Base-by-base conservation (phyloP, 64 coral and sea anemone species). In the Catalaphyllia jardinei region DNA sequence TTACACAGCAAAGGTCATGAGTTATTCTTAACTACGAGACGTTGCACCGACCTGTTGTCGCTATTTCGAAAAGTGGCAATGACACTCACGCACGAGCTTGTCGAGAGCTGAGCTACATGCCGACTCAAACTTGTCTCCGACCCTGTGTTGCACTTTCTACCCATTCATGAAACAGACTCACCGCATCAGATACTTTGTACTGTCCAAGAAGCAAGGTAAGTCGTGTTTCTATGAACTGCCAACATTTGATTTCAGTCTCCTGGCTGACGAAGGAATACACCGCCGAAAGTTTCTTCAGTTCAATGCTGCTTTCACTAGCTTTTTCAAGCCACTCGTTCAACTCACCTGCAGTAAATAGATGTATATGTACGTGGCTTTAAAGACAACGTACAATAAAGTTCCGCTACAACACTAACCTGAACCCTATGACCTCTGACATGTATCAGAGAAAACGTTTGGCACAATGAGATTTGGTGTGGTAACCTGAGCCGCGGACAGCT, bases 141-240 rank as follows among this genome's bases (percentile, higher is more conserved):
- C 54, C 3, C 33, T 57, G 54, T 57, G 14, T 57, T 57, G 54
- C 15, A 57, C 2, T 83, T 7, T 31, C 8, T 28, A 49, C 16
- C 18, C 24, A 6, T 24, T 7, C 24, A 46, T 46, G 42, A 3
- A 46, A 46, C 42, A 72, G 33, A 46, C 72, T 79, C 57, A 87
- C 94, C 91, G 90, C 74, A 30, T 90, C 71, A 24, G 94, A 67
- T 55, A 75, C 83, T 51, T 93, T 93, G 67, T 96, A 87, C 67
- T 96, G 94, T 52, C 81, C 75, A 59, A 96, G 75, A 14, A 96
- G 93, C 83, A 96, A 87, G 78, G 72, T 60, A 78, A 96, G 67
- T 30, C 94, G 85, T 60, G 90, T 96, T 71, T 93, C 77, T 18
- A 96, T 79, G 75, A 89, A 96, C 20, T 79, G 80, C 94, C 94